Evolutionary conservation across 2,113 vertebrate genomes (phyloP), one percentile per base, ranked within the genome.

Genomic region (Lophochroa leadbeateri): DNA sequence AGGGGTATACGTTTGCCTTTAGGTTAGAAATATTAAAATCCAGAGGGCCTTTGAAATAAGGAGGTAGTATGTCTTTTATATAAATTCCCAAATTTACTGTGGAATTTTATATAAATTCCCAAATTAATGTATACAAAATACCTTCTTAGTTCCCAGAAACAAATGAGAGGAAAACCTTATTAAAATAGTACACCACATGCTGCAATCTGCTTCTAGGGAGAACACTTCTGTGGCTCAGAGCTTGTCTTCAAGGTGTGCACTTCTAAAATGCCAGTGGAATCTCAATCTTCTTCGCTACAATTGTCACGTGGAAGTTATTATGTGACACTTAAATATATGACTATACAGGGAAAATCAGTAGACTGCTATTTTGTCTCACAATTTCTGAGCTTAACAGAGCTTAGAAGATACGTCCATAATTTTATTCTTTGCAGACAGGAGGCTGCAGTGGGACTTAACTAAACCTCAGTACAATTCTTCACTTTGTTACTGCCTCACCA

Each of bases 211-310:
- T 85, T 72, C 33, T 25, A 64, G 35, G 74, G 57, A 76, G 57
- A 44, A 23, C 31, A 43, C 24, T 24, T 53, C 10, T 20, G 5
- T 6, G 41, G 17, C 44, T 65, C 70, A 64, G 49, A 81, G 27
- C 10, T 91, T 65, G 28, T 43, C 49, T 82, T 64, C 39, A 57
- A 49, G 70, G 17, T 69, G 25, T 8, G 29, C 15, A 18, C 0
- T 0, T 39, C 64, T 31, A 31, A 70, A 75, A 60, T 0, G 0
- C 15, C 0, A 2, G 39, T 17, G 33, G 50, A 61, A 91, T 35
- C 41, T 57, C 46, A 9, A 4, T 27, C 28, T 25, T 86, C 47
- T 50, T 74, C 28, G 9, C 21, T n/a, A 41, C 33, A 70, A 28
- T 3, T 70, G 37, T 47, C 5, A 4, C 7, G 17, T 39, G n/a